Evolutionary conservation across 2,113 vertebrate species (phyloP), one percentile per base, ranked within the genome.

Genomic region (Centrocercus urophasianus): DNA sequence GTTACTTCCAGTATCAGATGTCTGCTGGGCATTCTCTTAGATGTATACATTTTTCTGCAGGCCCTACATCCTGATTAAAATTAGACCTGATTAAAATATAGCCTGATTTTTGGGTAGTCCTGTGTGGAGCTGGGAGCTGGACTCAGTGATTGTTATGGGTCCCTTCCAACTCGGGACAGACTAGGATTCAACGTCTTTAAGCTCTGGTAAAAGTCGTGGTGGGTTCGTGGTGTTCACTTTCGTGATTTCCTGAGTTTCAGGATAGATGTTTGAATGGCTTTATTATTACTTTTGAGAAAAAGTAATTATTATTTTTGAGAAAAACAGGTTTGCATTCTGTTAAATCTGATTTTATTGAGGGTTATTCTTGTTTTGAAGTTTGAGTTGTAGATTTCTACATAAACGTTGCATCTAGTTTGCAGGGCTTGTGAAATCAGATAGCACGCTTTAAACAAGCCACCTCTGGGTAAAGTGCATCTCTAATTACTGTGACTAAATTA

Each of bases 401-500:
- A 3, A 69, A 84, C 83, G 8, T 84, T 75, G 30, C 22, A 27
- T 72, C 47, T 72, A 56, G 57, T 14, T 40, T 64, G 3, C 72
- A 66, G 88, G 70, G 59, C 88, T 79, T 84, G 81, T 90, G 88
- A 71, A 94, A 95, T 93, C 80, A 93, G 76, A 72, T 88, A 93
- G 81, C 54, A 36, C 0, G 3, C 65, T 95, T 95, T 93, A 94
- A 90, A 95, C 61, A 86, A 90, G 89, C 83, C 80, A 91, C 91
- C 83, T 96, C 88, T 88, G 86, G 76, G 80, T 96, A 84, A 94
- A 94, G 89, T 59, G 84, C 65, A 57, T 90, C 82, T 95, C 79
- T 95, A 95, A 93, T 95, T 95, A 95, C 86, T 75, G 89, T 88
- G 70, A 59, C 80, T 93, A 95, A 96, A 94, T 94, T 91, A 93